These are phyloP conservation scores for Clamator glandarius DNA, from an alignment of 2,797 vertebrate species.

Conservation along the genomic window DNA sequence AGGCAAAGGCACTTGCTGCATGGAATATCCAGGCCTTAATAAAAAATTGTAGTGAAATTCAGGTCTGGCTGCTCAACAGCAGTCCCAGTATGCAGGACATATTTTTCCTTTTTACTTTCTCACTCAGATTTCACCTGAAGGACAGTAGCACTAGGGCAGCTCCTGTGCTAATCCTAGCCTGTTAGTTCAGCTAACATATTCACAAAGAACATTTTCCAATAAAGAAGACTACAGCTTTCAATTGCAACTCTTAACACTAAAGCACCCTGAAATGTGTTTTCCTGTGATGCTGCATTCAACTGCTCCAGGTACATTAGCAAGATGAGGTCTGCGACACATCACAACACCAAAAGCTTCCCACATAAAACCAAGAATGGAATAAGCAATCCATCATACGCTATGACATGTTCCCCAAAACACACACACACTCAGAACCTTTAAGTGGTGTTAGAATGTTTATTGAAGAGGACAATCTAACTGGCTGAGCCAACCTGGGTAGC, in stretches of 20 bases:
- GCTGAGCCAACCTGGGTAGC: slow-evolving; percentile 29
- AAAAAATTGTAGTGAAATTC: neutral
- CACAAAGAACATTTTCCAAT: neutral
- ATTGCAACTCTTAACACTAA: neutral
- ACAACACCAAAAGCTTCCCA: slow-evolving; percentile 41
- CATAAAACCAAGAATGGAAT: slow-evolving; percentile 39
- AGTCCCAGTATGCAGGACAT: neutral
- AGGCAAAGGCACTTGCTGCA: neutral
- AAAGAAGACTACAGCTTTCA: neutral
- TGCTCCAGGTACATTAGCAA: neutral
- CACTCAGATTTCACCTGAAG: slow-evolving; percentile 4
- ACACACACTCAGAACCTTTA: slow-evolving; percentile 37
- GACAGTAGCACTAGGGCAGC: neutral
- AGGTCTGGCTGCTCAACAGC: neutral
- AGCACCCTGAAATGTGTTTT: neutral
- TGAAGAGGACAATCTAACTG: slow-evolving; percentile 51
- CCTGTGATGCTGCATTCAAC: neutral
- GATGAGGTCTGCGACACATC: slow-evolving; percentile 27
- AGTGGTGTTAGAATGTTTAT: slow-evolving; percentile 67
- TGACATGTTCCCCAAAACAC: slow-evolving; percentile 44
- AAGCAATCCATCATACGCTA: slow-evolving; percentile 36
- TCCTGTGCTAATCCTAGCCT: neutral
- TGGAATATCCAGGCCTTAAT: neutral
- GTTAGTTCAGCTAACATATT: neutral
- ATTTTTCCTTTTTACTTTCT: neutral